Evolutionary conservation across 2,113 vertebrate species (phyloP), one percentile per base, ranked within the genome.

Genomic region (Tachuris rubrigastra): DNA sequence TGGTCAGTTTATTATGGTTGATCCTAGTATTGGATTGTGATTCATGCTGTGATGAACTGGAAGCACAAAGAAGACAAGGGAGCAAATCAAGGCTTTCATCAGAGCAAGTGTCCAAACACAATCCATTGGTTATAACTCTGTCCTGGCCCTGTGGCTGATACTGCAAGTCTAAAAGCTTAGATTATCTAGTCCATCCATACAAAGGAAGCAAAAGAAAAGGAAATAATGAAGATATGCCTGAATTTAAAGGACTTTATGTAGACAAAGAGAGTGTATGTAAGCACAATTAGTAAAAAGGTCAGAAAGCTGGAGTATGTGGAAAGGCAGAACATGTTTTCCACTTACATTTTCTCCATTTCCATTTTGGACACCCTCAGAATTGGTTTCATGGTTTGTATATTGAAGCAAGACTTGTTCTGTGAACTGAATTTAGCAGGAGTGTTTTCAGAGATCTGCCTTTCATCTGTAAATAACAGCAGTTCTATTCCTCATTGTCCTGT

Each of bases 61-160:
- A 85, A 89, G 8, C 30, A 41, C 3, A 72, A 44, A 59, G 9
- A 55, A 76, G 72, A 67, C 28, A 42, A 85, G 14, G 53, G n/a
- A 81, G 10, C 23, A 58, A 82, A 55, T 39, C 12, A 58, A 6
- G 6, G 0, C 27, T 77, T 74, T 77, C 8, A 11, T 78, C 41
- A 53, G 44, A 75, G 35, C 23, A 81, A 31, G 13, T 0, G 0
- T 74, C 30, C 2, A 3, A 59, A 33, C 5, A 24, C 14, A 75
- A 6, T 76, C 35, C 16, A 5, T 46, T 90, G 17, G 7, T 73
- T 39, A 33, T 62, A 22, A 5, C 13, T 60, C 24, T 44, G 0
- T 37, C 79, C 67, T 84, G 50, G 17, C 17, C 24, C n/a, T 66
- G 19, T 25, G 30, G 13, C 37, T 77, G 37, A 23, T 74, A 33